phyloP scores from a whole-genome alignment of 2,888 invertebrate species.

The Lithophane socia region DNA sequence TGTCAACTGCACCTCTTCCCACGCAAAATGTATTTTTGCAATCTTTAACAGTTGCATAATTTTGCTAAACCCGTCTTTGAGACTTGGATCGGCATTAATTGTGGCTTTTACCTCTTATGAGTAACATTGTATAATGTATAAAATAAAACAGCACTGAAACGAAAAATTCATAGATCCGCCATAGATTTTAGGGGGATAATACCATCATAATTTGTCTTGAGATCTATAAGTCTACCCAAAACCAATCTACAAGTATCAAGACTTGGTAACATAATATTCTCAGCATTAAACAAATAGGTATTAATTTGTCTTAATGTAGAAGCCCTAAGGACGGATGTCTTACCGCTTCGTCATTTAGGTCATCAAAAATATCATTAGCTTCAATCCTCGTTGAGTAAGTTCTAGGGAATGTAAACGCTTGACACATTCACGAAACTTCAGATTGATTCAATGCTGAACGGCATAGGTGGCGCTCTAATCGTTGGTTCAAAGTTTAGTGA shows the following conservation, averaged over 20 bases:
- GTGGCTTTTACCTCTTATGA: conserved; percentile 32
- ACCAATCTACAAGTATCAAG: conserved; percentile 38
- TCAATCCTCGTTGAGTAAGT: conserved; percentile 44
- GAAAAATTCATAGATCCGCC: neutral
- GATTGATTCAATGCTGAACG: conserved; percentile 18
- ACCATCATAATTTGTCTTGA: neutral
- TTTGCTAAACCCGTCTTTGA: conserved; percentile 37
- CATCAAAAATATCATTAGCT: conserved; percentile 47
- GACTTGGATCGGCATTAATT: conserved; percentile 21
- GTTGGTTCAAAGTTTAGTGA: conserved; percentile 33
- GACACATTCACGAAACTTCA: conserved; percentile 46
- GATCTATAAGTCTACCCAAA: neutral
- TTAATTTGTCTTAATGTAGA: conserved; percentile 10
- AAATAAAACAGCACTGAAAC: neutral
- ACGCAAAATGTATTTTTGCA: conserved; percentile 56
- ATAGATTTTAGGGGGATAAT: conserved; percentile 40
- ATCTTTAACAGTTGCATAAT: conserved; percentile 54
- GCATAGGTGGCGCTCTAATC: conserved; percentile 44
- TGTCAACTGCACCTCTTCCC: conserved; percentile 53
- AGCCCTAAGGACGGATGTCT: conserved; percentile 27
- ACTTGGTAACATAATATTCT: conserved; percentile 11
- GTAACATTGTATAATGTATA: neutral
- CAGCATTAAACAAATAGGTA: conserved; percentile 1
- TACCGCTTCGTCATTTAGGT: conserved; percentile 53
- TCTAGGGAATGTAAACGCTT: conserved; percentile 34